phyloP scores from a whole-genome alignment of 2,797 vertebrate genomes.

The Geotrypetes seraphini region DNA sequence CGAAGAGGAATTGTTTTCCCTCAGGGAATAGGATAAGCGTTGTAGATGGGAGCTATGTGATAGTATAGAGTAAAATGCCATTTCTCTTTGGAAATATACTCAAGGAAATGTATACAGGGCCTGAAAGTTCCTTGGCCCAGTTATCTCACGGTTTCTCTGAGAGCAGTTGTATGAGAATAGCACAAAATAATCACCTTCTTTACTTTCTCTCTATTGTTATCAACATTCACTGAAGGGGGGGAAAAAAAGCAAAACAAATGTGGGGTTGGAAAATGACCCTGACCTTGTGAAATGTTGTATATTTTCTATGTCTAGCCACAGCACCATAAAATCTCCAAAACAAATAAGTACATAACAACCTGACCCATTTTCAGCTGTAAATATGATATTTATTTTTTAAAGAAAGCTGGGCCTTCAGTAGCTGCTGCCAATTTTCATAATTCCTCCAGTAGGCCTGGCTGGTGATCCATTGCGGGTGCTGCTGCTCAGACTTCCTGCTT shows the following conservation, averaged over 20 bases:
- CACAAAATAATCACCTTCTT: not conserved
- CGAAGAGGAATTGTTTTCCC: no score
- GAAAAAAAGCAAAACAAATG: no score
- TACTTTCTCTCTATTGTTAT: not conserved
- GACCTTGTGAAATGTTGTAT: slow-evolving; percentile 19
- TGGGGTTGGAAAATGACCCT: slow-evolving; percentile 7
- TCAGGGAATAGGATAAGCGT: slow-evolving; percentile 13
- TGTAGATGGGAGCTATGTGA: slow-evolving; percentile 19
- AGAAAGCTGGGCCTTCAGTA: no score
- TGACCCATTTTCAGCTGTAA: no score
- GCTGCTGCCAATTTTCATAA: no score
- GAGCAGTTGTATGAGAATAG: slow-evolving; percentile 1
- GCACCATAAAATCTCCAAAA: no score
- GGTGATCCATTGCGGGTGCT: no score
- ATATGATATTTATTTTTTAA: no score
- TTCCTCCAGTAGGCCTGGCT: no score
- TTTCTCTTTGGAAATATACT: slow-evolving; percentile 13
- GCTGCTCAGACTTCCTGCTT: no score
- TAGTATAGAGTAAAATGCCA: slow-evolving; percentile 14
- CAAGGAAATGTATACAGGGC: not conserved
- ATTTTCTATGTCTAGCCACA: slow-evolving; percentile 21
- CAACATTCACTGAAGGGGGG: slow-evolving; percentile 8
- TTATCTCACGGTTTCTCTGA: not conserved
- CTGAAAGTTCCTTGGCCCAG: slow-evolving; percentile 4
- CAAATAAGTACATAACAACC: no score